Evolutionary conservation across 1,140 invertebrate genomes (phyloP), one percentile per base, ranked within the genome.

Genomic region (Drosophila miranda): DNA sequence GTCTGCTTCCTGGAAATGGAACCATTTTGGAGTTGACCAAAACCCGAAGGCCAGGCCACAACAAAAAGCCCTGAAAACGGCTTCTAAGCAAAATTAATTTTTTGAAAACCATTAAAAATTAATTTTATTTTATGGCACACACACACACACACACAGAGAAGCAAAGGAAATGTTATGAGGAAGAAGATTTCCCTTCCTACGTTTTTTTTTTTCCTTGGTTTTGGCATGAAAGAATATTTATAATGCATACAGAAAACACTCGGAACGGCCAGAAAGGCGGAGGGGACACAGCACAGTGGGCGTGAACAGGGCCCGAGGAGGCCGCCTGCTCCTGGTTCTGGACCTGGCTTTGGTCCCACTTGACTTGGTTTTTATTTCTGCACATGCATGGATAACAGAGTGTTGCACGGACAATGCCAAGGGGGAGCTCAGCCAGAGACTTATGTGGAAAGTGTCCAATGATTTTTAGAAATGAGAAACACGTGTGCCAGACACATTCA

Each of bases 51-150:
- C 38, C 34, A 79, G 50, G 51, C 67, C 63, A 75, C 66, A 77
- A 80, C 73, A 75, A 75, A 77, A 75, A 16, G 16, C 78, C 58
- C 16, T 58, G 42, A 30, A 30, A 6, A 46, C 69, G 57, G 73
- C 41, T 81, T 69, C 69, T 86, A 86, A 81, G 57, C 81, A 86
- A 86, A 86, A 86, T 86, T 86, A 86, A 86, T 86, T 69, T 87
- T 86, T 86, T 63, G 44, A 78, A 87, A 86, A 87, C 77, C 82
- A 87, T 86, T 80, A 87, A 87, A 86, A 87, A 86, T 86, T 86
- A 75, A 86, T 86, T 86, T 78, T 86, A 71, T 86, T 87, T 87
- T 78, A 78, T 77, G 69, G 74, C 66, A 67, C 42, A 55, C 38
- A 45, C 26, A 53, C 52, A 54, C 44, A 54, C 11, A 48, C 9